Evolutionary conservation across 92 coral and sea anemone species (phyloP).

Genomic region (Porites rus): DNA sequence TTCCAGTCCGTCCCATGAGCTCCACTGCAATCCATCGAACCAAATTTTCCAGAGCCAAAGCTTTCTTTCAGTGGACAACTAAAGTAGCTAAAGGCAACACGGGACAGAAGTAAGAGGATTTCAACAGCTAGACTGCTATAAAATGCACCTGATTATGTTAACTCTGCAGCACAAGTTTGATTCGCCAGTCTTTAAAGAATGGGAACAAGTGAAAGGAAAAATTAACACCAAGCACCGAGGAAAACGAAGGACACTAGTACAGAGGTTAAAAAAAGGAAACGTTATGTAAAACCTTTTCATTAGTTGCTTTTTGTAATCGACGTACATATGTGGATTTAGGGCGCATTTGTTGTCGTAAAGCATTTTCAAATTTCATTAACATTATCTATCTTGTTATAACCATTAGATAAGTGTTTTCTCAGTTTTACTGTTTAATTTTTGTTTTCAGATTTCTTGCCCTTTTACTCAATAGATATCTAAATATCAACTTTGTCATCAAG

Average conservation of each 20-base stretch:
- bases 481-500: too few species aligned
- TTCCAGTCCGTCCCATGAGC: not conserved
- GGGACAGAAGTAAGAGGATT: constrained; percentile 43
- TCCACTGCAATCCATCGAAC: not conserved
- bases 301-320: too few species aligned
- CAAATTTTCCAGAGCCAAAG: not conserved
- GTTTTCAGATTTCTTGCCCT: too few species aligned
- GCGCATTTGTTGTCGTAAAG: too few species aligned
- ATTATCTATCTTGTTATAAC: too few species aligned
- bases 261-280: constrained; percentile 31
- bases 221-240: constrained; percentile 61
- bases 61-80: constrained; percentile 1
- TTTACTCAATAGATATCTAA: too few species aligned
- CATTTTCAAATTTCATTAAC: too few species aligned
- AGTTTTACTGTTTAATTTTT: too few species aligned
- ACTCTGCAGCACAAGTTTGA: constrained; percentile 37
- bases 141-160: constrained; percentile 33
- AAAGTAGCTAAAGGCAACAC: constrained; percentile 55
- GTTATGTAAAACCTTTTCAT: too few species aligned
- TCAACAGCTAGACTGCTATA: constrained; percentile 29
- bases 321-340: too few species aligned
- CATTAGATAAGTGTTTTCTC: too few species aligned
- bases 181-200: constrained; percentile 37
- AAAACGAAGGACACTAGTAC: constrained; percentile 57
- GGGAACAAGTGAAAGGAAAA: constrained; percentile 27